phyloP scores from a whole-genome alignment of 2,797 vertebrate genomes.

The Eulemur coronatus region DNA sequence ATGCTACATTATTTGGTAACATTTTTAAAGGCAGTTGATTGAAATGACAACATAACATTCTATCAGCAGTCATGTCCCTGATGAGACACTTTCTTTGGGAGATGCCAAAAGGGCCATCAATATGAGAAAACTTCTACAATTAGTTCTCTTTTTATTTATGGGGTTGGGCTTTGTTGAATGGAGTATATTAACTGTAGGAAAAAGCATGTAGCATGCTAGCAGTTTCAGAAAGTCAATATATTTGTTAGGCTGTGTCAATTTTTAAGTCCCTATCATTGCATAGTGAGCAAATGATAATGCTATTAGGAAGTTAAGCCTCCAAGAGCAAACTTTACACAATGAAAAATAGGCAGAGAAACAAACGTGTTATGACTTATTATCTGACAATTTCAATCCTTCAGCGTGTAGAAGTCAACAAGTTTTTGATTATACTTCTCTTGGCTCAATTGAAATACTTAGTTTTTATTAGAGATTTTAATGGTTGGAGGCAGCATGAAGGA shows the following conservation, averaged over 20 bases:
- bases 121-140: conserved; percentile 61
- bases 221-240: conserved; percentile 67
- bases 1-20: conserved; percentile 69
- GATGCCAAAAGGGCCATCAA: conserved; percentile 59
- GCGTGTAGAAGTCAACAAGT: neutral
- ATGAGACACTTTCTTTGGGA: conserved; percentile 61
- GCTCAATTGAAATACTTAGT: neutral
- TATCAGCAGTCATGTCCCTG: conserved; percentile 71
- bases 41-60: conserved; percentile 68
- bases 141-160: conserved; percentile 65
- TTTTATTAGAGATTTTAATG: neutral
- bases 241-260: conserved; percentile 30
- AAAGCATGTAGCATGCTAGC: neutral
- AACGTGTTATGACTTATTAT: neutral
- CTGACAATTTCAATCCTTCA: neutral
- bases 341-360: neutral
- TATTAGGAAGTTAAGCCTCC: neutral
- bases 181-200: conserved; percentile 73
- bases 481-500: neutral
- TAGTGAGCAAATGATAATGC: neutral
- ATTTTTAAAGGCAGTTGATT: conserved; percentile 60
- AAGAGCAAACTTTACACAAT: neutral
- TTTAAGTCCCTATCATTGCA: neutral
- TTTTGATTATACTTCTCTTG: neutral
- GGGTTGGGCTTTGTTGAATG: neutral